Conservation (phyloP, 2,113 vertebrate species). For the Gasterosteus nipponicus region DNA sequence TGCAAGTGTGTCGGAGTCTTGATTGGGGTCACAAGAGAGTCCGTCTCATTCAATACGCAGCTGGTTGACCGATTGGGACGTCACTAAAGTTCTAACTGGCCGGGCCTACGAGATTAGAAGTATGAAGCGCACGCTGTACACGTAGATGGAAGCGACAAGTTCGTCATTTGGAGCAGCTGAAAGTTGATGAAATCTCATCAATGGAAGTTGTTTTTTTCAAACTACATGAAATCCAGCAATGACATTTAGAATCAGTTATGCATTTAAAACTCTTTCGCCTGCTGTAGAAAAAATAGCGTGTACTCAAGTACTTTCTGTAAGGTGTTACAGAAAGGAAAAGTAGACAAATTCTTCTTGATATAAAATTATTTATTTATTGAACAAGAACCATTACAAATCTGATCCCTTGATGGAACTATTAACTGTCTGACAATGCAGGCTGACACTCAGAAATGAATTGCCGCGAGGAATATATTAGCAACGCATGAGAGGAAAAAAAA, state of each 20-base stretch:
- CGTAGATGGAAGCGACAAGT: conserved; percentile 17
- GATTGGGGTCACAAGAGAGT: conserved; percentile 69
- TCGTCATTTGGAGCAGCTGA: conserved; percentile 9
- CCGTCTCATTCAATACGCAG: conserved; percentile 63
- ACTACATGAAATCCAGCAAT: conserved; percentile 24
- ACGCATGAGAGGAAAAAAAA: background rate
- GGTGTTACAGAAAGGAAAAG: conserved; percentile 31
- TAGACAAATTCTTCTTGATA: conserved; percentile 54
- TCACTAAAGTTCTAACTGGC: conserved; percentile 35
- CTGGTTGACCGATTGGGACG: conserved; percentile 54
- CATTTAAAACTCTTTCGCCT: conserved; percentile 37
- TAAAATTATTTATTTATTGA: conserved; percentile 82
- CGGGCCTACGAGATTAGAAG: conserved; percentile 3
- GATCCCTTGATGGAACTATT: conserved; percentile 55
- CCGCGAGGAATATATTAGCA: conserved; percentile 64
- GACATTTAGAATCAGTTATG: conserved; percentile 28
- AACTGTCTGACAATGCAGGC: conserved; percentile 44
- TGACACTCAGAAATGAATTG: conserved; percentile 46
- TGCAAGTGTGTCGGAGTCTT: conserved; percentile 44
- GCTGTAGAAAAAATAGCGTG: background rate
- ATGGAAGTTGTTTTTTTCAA: conserved; percentile 14
- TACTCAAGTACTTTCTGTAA: no score
- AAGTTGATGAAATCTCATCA: conserved; percentile 37
- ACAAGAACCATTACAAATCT: conserved; percentile 70
- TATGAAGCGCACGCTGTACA: background rate